These are phyloP conservation scores for Ochropleura plecta DNA, from an alignment of 2,888 invertebrate genomes.

Conservation along the genomic window DNA sequence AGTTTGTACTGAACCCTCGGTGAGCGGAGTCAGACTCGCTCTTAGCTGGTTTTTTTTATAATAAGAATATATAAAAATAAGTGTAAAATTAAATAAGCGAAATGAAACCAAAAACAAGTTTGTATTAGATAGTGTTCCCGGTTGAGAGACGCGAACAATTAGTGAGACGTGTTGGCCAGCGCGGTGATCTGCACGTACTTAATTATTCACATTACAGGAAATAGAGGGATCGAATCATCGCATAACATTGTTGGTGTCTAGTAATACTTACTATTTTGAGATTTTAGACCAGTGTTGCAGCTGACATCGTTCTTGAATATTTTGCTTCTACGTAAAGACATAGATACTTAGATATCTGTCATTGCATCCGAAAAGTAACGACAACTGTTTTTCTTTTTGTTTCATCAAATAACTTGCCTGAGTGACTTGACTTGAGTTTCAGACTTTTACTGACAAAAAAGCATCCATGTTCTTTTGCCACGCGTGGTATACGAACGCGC, in stretches of 20 bases:
- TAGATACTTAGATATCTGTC: background rate
- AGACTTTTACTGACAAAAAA: too few relatives aligned
- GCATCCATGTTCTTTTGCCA: too few relatives aligned
- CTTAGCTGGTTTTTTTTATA: too few relatives aligned
- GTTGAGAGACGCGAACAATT: conserved; percentile 40
- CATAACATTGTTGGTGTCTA: conserved; percentile 11
- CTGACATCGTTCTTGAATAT: background rate
- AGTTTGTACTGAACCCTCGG: too few relatives aligned
- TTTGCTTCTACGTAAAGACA: background rate
- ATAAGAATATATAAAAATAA: too few relatives aligned
- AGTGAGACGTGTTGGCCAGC: conserved; percentile 35
- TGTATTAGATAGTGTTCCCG: conserved; percentile 11
- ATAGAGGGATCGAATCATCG: conserved; percentile 38
- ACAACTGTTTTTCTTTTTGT: background rate
- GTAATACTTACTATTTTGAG: background rate
- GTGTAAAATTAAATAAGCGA: too few relatives aligned
- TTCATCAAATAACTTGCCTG: too few relatives aligned
- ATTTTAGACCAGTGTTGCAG: background rate
- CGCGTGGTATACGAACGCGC: too few relatives aligned
- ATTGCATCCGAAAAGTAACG: background rate
- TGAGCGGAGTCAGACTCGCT: too few relatives aligned
- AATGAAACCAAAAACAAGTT: conserved; percentile 58
- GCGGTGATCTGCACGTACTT: conserved; percentile 28
- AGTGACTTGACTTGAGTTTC: too few relatives aligned
- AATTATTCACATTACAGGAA: conserved; percentile 57